Evolutionary conservation across 92 coral and sea anemone species (phyloP), one percentile per base, ranked within the genome.

Genomic region (Phenganax marumi): DNA sequence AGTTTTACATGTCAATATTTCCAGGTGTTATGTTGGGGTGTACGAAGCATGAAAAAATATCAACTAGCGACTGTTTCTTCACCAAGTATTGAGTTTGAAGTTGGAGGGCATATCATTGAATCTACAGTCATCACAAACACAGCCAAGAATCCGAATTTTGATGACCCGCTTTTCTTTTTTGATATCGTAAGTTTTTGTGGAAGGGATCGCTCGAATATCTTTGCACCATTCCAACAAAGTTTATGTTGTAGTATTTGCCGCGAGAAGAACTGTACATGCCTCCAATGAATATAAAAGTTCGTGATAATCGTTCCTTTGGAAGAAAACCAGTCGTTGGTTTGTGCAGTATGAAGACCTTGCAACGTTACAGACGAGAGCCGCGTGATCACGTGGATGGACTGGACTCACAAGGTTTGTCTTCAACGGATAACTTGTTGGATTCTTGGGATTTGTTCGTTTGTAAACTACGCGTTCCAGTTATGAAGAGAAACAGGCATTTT

Each of bases 1-100:
- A 17, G 12, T 17, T 65, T 17, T 65, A 12, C 72, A 65, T 10
- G 22, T 19, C 43, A 33, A 12, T 74, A 13, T 21, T 75, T 75
- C 22, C 75, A 94, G 98, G 95, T 96, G 7, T 87, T 96, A 60
- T 96, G 99, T 19, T 96, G 99, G 99, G 99, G 99, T 25, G 99
- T 96, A 7, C 81, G 99, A 54, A 96, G 91, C 90, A 96, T 96
- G 99, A 96, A 92, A 88, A 96, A 93, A 72, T 96, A 84, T 76
- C 97, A 96, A 74, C 86, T 96, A 50, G 99, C 97, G 50, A 96
- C 95, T 73, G 99, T 96, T 19, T 88, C 99, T 7, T 96, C 99
- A 9, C 99, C 99, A 23, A 71, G 97, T 77, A 96, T 96, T 49
- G 99, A 96, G 81, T 96, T 96, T 71, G 99, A 96, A 82, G 93